A percentile compares a stretch with the other conserved stretches of the same genome.
phyloP scores from a whole-genome alignment of 2,797 vertebrate genomes.

The Anabacerthia variegaticeps region DNA sequence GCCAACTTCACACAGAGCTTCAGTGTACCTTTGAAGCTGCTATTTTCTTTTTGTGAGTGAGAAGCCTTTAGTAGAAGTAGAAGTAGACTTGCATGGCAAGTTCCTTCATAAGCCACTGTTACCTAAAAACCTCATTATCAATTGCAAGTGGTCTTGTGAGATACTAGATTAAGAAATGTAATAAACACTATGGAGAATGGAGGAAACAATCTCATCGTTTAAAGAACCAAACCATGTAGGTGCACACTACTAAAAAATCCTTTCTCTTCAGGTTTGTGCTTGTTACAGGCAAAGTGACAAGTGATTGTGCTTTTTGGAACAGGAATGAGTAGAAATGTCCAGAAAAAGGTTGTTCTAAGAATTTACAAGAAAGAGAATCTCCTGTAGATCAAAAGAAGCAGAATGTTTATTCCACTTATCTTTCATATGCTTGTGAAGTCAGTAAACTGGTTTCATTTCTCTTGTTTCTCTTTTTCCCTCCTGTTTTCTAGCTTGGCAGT shows the following conservation, averaged over 20 bases:
- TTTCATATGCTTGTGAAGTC: not conserved
- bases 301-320: not conserved
- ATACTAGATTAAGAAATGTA: not conserved
- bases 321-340: not conserved
- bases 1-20: not conserved
- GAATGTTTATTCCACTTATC: not conserved
- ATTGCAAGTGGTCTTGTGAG: not conserved
- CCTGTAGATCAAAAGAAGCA: not conserved
- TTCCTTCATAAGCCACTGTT: not conserved
- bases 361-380: not conserved
- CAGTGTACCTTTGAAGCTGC: not conserved
- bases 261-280: not conserved
- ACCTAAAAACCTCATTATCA: not conserved
- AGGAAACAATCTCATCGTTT: not conserved
- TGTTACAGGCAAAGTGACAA: not conserved
- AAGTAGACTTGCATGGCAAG: not conserved
- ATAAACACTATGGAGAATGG: not conserved
- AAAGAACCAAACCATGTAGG: not conserved
- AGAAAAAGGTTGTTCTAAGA: not conserved
- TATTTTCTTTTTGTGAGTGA: not conserved
- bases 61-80: not conserved
- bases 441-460: not conserved
- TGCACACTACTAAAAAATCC: not conserved
- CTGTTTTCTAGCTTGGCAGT: not conserved
- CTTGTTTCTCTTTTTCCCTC: not conserved